These are phyloP conservation scores for Trypoxylon attenuatum DNA, from an alignment of 2,888 invertebrate genomes.

Conservation along the genomic window DNA sequence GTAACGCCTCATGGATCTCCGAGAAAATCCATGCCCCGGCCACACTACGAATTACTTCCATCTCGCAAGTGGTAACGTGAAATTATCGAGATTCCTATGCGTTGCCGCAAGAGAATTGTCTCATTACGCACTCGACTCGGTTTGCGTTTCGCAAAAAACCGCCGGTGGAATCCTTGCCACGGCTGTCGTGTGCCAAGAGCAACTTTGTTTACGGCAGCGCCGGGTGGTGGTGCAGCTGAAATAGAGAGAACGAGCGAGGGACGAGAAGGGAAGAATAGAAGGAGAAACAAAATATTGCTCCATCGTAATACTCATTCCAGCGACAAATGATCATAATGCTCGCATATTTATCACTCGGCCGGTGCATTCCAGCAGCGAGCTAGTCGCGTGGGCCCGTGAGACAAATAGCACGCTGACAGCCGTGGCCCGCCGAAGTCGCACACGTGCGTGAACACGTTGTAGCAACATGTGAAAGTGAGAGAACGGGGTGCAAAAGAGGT, in stretches of 20 bases:
- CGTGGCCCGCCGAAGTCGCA: conserved; percentile 14
- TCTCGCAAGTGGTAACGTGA: no score
- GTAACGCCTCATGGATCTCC: no score
- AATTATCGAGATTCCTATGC: no score
- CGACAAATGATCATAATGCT: conserved; percentile 10
- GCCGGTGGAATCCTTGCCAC: no score
- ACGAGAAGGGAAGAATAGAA: neutral
- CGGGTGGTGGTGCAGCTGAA: neutral
- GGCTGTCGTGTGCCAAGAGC: no score
- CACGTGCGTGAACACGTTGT: conserved; percentile 33
- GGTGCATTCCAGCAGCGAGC: neutral
- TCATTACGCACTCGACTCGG: no score
- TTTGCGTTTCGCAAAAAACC: no score
- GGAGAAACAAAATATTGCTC: no score
- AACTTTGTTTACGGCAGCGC: no score
- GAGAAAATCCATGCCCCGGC: no score
- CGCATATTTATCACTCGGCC: conserved; percentile 16
- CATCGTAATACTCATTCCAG: conserved; percentile 2
- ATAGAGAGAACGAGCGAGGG: neutral
- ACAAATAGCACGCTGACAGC: neutral
- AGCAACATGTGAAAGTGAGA: conserved; percentile 44
- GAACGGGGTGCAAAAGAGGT: conserved; percentile 26
- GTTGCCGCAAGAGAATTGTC: no score
- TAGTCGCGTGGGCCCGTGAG: conserved; percentile 10
- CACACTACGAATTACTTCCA: no score